Evolutionary conservation across 2,113 vertebrate genomes (phyloP).

Genomic region (Mastomys natalensis): DNA sequence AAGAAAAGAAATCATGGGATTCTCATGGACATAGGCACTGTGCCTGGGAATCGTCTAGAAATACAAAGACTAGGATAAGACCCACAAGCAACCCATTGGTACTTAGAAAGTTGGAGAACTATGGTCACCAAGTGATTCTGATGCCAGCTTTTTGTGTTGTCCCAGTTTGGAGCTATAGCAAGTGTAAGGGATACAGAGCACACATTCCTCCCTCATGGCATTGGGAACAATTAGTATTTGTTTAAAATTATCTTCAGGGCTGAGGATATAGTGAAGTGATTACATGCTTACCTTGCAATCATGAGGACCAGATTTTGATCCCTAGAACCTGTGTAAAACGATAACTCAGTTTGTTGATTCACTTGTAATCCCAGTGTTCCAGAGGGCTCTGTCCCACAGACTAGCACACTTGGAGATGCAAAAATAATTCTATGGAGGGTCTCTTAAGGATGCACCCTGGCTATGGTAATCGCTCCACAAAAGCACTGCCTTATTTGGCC

Average conservation of each 20-base stretch:
- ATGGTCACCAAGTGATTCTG: background rate
- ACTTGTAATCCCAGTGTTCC: background rate
- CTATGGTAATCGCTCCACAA: too few species aligned
- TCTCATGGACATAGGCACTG: background rate
- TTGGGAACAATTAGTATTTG: background rate
- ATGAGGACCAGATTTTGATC: background rate
- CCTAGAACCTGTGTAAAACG: background rate
- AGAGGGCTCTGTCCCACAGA: background rate
- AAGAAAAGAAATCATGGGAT: background rate
- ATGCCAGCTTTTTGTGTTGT: background rate
- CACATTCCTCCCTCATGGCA: background rate
- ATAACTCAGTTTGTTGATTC: background rate
- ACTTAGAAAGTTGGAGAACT: background rate
- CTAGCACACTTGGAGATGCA: background rate
- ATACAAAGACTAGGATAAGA: background rate
- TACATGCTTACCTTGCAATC: background rate
- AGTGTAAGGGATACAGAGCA: rapidly evolving
- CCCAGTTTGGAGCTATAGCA: rapidly evolving
- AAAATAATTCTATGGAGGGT: too few species aligned
- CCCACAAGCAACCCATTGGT: background rate
- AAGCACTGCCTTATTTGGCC: too few species aligned
- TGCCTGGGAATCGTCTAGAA: background rate
- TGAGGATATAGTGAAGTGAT: background rate
- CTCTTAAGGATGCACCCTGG: too few species aligned
- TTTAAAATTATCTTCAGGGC: background rate